Percentiles rank a stretch among this genome's conserved stretches.
phyloP scores from a whole-genome alignment of 2,797 vertebrate species.

The Adelosebastes latens region DNA sequence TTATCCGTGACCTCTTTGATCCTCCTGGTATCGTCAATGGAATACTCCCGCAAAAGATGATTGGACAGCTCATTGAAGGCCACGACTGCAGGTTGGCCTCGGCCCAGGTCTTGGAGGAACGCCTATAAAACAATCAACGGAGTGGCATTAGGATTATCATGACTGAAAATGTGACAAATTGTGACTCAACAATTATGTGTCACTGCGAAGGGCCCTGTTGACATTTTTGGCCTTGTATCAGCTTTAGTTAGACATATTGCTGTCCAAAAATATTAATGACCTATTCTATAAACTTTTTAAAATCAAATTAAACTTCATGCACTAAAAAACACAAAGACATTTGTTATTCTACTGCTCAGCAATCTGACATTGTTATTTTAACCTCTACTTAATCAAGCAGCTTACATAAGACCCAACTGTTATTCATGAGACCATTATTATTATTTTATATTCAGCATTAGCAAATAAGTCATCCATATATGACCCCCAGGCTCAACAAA shows the following conservation, averaged over 20 bases:
- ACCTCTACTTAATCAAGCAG: conserved; percentile 53
- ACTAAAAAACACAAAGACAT: conserved; percentile 28
- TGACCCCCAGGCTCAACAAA: conserved; percentile 26
- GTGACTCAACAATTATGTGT: neutral
- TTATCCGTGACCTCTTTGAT: conserved; percentile 92
- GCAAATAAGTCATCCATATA: conserved; percentile 40
- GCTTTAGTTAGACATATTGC: conserved; percentile 29
- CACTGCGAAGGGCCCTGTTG: neutral
- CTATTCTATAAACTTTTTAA: conserved; percentile 7
- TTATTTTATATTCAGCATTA: conserved; percentile 40
- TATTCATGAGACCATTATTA: conserved; percentile 35
- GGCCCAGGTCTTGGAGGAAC: conserved; percentile 90
- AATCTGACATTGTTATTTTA: conserved; percentile 51
- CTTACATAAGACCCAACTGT: conserved; percentile 31
- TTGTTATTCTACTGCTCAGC: conserved; percentile 29
- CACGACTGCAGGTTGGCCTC: conserved; percentile 85
- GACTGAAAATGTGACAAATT: conserved; percentile 21
- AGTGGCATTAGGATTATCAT: neutral
- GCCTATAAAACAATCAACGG: conserved; percentile 74
- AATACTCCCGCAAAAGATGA: conserved; percentile 91
- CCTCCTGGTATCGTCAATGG: conserved; percentile 90
- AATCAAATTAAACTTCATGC: conserved; percentile 27
- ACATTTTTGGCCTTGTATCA: neutral
- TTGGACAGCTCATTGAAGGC: conserved; percentile 90
- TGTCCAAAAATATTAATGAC: conserved; percentile 18